A percentile compares a stretch with the other conserved stretches of the same genome.
Evolutionary conservation across 2,113 vertebrate species (phyloP).

Genomic region (Microtus richardsoni): DNA sequence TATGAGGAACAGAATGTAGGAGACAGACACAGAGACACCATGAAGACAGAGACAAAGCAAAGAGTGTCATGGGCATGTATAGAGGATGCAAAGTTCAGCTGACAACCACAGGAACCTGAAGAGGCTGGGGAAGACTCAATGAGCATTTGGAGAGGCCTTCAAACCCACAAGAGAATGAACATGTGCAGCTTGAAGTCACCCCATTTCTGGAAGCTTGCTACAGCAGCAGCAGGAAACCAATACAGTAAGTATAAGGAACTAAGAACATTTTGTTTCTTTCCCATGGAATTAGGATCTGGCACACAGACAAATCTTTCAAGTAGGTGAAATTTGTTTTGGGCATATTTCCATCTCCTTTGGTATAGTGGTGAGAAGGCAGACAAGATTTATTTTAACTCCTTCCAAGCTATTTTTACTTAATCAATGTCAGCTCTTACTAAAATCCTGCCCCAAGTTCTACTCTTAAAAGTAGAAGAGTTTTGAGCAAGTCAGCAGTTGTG

Average conservation of each 20-base stretch:
- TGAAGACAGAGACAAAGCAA: background rate
- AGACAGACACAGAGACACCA: background rate
- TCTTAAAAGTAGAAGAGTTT: background rate
- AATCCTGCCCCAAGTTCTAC: background rate
- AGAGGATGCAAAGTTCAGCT: background rate
- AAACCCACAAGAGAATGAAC: background rate
- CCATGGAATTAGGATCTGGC: constrained; percentile 51
- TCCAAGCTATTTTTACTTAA: background rate
- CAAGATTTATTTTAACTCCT: constrained; percentile 24
- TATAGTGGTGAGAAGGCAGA: background rate
- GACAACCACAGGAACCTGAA: background rate
- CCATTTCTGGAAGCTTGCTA: constrained; percentile 11
- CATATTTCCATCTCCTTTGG: constrained; percentile 51
- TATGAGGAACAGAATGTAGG: background rate
- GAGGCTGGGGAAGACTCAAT: background rate
- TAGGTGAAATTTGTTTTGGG: constrained; percentile 47
- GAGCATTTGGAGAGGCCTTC: background rate
- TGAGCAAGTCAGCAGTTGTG: background rate
- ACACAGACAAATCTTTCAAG: constrained; percentile 45
- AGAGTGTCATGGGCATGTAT: background rate
- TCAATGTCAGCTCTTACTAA: background rate
- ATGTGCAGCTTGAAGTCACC: background rate
- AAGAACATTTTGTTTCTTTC: constrained; percentile 22
- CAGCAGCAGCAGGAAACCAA: constrained; percentile 14
- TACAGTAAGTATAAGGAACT: background rate